phyloP scores from a whole-genome alignment of 2,113 vertebrate genomes.

The Psephotus haematonotus region DNA sequence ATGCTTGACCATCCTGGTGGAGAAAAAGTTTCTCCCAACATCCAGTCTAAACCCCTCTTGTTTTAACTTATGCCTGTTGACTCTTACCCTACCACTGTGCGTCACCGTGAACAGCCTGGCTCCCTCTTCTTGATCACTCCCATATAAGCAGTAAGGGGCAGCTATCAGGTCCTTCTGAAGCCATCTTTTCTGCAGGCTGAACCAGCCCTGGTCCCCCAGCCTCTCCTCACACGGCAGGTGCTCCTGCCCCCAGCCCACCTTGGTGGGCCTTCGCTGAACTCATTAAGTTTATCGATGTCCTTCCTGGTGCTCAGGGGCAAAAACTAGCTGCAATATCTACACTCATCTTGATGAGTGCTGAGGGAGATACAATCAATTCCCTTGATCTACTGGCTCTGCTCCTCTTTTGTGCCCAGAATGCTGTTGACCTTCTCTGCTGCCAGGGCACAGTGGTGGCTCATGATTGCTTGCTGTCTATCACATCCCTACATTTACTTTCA shows the following conservation, averaged over 20 bases:
- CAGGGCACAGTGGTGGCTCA: not conserved
- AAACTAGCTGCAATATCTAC: not conserved
- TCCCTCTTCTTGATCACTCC: not conserved
- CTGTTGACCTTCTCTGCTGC: not conserved
- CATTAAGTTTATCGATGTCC: not conserved
- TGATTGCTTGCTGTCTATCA: not conserved
- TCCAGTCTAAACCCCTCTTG: not conserved
- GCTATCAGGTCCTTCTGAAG: not conserved
- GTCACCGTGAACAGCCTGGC: not conserved
- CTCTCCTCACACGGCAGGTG: not conserved
- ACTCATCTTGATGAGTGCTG: not conserved
- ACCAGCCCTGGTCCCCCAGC: not conserved
- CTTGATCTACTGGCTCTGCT: not conserved
- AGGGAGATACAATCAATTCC: not conserved
- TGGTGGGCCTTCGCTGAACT: not conserved
- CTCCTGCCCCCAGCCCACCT: not conserved
- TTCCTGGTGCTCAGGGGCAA: not conserved
- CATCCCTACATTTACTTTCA: rapidly evolving
- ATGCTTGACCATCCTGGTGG: not conserved
- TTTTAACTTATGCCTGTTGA: not conserved
- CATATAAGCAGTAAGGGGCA: not conserved
- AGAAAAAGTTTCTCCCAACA: not conserved
- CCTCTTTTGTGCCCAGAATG: not conserved
- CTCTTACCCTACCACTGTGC: not conserved
- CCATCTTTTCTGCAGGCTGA: not conserved